phyloP scores from a whole-genome alignment of 2,797 vertebrate species.

The Telmatherina bonti region DNA sequence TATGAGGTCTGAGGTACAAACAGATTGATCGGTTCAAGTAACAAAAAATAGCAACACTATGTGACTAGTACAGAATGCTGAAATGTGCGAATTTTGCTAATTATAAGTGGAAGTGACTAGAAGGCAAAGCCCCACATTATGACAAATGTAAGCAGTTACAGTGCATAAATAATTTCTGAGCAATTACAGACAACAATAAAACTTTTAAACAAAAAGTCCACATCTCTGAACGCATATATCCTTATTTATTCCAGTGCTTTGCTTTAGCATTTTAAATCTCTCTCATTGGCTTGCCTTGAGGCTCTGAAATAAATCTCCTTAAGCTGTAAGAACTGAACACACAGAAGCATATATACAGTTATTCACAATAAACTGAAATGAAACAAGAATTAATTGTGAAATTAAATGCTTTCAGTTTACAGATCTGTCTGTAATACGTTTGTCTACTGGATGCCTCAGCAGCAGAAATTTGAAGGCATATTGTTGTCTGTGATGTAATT shows the following conservation, averaged over 20 bases:
- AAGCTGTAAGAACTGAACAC: background rate
- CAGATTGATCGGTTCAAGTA: slow-evolving; percentile 1
- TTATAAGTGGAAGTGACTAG: background rate
- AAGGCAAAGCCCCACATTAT: background rate
- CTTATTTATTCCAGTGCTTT: background rate
- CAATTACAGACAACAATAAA: background rate
- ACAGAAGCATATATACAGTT: background rate
- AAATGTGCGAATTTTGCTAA: background rate
- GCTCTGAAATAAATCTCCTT: background rate
- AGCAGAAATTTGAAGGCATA: slow-evolving; percentile 33
- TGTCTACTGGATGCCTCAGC: background rate
- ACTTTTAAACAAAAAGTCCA: background rate
- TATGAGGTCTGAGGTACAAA: slow-evolving; percentile 30
- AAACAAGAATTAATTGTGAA: background rate
- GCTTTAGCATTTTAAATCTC: background rate
- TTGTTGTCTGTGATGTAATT: slow-evolving; percentile 38
- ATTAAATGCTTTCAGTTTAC: background rate
- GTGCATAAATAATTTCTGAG: background rate
- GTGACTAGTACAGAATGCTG: background rate
- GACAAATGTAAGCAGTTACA: background rate
- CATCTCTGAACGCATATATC: background rate
- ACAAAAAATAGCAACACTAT: background rate
- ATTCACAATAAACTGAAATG: background rate
- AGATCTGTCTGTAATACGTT: background rate
- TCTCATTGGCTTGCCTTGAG: background rate